phyloP scores from a whole-genome alignment of 2,797 vertebrate species.

The Oryzias sinensis region DNA sequence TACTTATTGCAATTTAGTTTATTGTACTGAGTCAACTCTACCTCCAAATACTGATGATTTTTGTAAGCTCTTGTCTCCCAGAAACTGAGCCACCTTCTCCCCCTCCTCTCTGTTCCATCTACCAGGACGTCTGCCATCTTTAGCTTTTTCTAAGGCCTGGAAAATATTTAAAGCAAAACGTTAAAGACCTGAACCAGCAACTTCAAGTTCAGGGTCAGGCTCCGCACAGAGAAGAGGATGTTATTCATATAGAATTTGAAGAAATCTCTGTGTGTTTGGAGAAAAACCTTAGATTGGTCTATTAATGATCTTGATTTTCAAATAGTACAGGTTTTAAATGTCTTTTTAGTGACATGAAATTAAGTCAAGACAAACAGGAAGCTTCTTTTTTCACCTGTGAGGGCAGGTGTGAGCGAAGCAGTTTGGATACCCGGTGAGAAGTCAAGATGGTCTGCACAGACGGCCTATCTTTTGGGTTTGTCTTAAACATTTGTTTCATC shows the following conservation, averaged over 20 bases:
- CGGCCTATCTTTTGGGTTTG: slow-evolving; percentile 84
- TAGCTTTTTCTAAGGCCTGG: slow-evolving; percentile 37
- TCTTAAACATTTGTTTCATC: slow-evolving; percentile 92
- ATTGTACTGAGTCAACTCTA: slow-evolving; percentile 33
- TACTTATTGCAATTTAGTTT: too few species aligned
- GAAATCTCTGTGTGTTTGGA: too few species aligned
- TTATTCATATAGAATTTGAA: slow-evolving; percentile 25
- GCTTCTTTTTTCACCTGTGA: slow-evolving; percentile 74
- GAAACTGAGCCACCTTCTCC: slow-evolving; percentile 54
- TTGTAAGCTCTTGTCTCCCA: slow-evolving; percentile 70
- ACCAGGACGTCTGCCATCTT: slow-evolving; percentile 38
- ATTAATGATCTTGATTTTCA: too few species aligned
- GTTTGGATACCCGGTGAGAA: slow-evolving; percentile 75
- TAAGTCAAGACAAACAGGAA: background rate
- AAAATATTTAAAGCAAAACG: slow-evolving; percentile 26
- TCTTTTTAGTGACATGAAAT: slow-evolving; percentile 17
- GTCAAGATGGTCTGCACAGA: slow-evolving; percentile 87
- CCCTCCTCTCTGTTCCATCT: slow-evolving; percentile 65
- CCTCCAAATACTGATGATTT: slow-evolving; percentile 70
- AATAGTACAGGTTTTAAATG: too few species aligned
- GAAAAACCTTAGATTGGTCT: too few species aligned
- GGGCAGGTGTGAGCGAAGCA: slow-evolving; percentile 72
- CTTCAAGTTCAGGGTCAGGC: slow-evolving; percentile 44
- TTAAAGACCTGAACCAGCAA: slow-evolving; percentile 61
- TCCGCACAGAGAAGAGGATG: slow-evolving; percentile 37